Conservation (phyloP, 2,797 vertebrate species). For the Falco cherrug region DNA sequence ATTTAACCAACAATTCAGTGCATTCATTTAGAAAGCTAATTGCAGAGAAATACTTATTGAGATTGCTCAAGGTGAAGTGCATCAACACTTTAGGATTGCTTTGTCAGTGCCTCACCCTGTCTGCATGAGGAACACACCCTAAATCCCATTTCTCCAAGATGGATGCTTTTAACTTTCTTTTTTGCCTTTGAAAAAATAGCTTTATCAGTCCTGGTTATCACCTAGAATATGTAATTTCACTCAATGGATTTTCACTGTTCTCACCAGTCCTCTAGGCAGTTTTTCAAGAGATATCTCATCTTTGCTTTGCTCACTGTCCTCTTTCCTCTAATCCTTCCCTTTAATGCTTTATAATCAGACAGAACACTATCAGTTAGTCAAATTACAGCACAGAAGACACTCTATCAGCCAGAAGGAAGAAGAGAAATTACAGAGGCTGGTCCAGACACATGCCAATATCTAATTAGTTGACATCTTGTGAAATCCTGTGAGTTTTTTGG, state of each 20-base stretch:
- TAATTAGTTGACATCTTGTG: conserved; percentile 13
- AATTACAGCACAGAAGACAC: neutral
- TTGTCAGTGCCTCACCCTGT: neutral
- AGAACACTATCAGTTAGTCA: conserved; percentile 14
- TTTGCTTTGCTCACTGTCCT: neutral
- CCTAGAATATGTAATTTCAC: neutral
- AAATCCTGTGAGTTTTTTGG: neutral
- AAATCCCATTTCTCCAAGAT: neutral
- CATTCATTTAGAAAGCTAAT: neutral
- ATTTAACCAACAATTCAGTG: neutral
- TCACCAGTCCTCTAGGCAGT: neutral
- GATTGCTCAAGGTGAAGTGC: neutral
- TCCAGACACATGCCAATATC: neutral
- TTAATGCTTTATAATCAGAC: neutral
- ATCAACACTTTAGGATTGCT: neutral
- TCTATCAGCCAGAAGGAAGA: conserved; percentile 20
- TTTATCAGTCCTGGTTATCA: neutral
- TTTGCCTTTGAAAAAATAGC: neutral
- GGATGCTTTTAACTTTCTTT: neutral
- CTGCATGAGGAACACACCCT: neutral
- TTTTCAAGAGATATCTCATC: neutral
- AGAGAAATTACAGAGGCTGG: conserved; percentile 4
- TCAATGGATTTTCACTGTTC: neutral
- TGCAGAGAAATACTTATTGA: neutral
- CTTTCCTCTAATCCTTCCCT: neutral